phyloP scores from a whole-genome alignment of 2,113 vertebrate species.

The Megaleporinus macrocephalus region DNA sequence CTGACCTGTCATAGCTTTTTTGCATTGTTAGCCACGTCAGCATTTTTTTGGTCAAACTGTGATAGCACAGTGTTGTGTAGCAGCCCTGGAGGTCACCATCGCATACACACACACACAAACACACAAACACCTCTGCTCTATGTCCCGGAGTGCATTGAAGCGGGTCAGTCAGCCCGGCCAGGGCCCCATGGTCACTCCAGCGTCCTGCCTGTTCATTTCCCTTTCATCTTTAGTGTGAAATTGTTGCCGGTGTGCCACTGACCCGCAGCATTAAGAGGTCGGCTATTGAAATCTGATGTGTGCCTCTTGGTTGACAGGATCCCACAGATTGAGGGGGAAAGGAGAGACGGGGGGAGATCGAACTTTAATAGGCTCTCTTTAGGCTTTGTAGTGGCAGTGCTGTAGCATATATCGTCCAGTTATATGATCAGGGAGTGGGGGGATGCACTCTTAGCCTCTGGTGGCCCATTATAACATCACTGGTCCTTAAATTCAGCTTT shows the following conservation, averaged over 20 bases:
- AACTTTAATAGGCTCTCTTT: constrained; percentile 36
- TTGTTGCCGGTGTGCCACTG: constrained; percentile 77
- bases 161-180: constrained; percentile 67
- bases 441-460: not conserved
- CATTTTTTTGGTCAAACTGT: no score
- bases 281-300: constrained; percentile 84
- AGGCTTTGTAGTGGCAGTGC: constrained; percentile 39
- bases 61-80: not conserved
- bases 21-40: constrained; percentile 1
- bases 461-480: constrained; percentile 58
- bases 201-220: constrained; percentile 81
- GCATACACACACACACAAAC: constrained; percentile 36
- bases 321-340: constrained; percentile 71
- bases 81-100: constrained; percentile 7
- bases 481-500: not conserved
- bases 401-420: constrained; percentile 10
- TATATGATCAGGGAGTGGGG: not conserved
- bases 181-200: constrained; percentile 72
- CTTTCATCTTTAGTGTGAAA: constrained; percentile 86
- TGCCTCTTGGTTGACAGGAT: constrained; percentile 74
- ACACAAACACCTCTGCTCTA: constrained; percentile 37
- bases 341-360: constrained; percentile 46
- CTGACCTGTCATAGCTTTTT: not conserved
- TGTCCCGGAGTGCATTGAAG: constrained; percentile 67
- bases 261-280: constrained; percentile 83